Percentiles rank a stretch among this genome's conserved stretches.
Conservation (phyloP, 2,797 vertebrate genomes). For the Crenichthys baileyi region DNA sequence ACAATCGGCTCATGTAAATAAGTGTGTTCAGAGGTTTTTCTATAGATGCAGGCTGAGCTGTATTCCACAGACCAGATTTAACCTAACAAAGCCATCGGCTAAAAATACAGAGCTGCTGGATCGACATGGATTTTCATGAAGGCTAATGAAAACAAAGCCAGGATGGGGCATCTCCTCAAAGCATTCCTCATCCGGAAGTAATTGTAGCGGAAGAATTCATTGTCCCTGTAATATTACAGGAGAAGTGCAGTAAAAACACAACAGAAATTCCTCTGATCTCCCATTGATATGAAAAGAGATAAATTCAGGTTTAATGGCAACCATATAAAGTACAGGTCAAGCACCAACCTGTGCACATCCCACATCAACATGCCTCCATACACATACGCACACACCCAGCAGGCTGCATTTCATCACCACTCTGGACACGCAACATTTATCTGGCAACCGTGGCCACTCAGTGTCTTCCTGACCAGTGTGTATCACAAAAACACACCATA, state of each 20-base stretch:
- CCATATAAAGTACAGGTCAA: constrained; percentile 53
- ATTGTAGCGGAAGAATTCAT: constrained; percentile 35
- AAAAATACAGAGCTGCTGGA: constrained; percentile 45
- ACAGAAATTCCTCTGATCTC: constrained; percentile 47
- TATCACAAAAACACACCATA: constrained; percentile 62
- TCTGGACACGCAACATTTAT: constrained; percentile 53
- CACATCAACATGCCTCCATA: constrained; percentile 55
- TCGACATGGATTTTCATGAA: constrained; percentile 55
- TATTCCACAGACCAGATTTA: constrained; percentile 13
- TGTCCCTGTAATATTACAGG: constrained; percentile 35
- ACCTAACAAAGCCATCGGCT: constrained; percentile 49
- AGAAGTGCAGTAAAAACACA: constrained; percentile 51
- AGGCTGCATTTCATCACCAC: constrained; percentile 34
- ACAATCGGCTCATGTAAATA: constrained; percentile 16
- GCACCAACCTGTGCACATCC: constrained; percentile 53
- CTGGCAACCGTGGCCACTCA: constrained; percentile 52
- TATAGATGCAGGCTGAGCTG: constrained; percentile 9
- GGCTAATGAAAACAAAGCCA: constrained; percentile 40
- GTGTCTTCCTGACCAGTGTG: constrained; percentile 44
- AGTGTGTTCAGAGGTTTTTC: constrained; percentile 7
- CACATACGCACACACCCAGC: constrained; percentile 6
- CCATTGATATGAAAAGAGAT: constrained; percentile 56
- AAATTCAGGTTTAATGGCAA: constrained; percentile 55
- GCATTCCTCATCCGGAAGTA: constrained; percentile 29
- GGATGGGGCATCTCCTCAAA: constrained; percentile 39